Evolutionary conservation across 2,797 vertebrate species (phyloP).

Genomic region (Typhlichthys subterraneus): DNA sequence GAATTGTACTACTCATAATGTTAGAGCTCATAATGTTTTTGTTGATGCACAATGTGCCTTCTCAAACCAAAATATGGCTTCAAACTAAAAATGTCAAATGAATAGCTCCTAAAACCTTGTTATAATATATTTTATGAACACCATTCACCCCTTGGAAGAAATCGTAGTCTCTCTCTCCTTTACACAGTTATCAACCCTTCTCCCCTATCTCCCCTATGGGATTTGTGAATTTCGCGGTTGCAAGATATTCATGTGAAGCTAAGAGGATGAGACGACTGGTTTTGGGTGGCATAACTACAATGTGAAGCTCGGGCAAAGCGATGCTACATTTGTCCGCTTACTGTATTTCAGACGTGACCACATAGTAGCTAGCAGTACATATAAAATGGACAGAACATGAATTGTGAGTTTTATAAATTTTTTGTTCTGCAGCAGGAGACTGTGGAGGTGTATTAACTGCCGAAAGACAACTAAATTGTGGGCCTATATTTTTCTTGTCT

Average conservation of each 20-base stretch:
- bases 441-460: slow-evolving; percentile 29
- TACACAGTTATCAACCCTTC: slow-evolving; percentile 10
- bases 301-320: slow-evolving; percentile 16
- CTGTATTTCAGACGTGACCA: slow-evolving; percentile 58
- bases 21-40: too few relatives aligned
- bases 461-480: slow-evolving; percentile 12
- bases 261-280: slow-evolving; percentile 3
- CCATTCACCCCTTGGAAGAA: slow-evolving; percentile 8
- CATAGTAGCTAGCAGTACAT: slow-evolving; percentile 46
- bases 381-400: too few relatives aligned
- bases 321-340: slow-evolving; percentile 54
- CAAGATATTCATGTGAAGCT: slow-evolving; percentile 17
- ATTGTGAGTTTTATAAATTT: not conserved
- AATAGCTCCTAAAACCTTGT: not conserved
- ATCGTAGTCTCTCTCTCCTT: slow-evolving; percentile 25
- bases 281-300: slow-evolving; percentile 38
- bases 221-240: slow-evolving; percentile 3
- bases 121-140: not conserved
- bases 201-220: slow-evolving; percentile 16
- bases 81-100: slow-evolving; percentile 5
- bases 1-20: too few relatives aligned
- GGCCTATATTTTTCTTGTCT: slow-evolving; percentile 4
- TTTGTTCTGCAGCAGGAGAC: slow-evolving; percentile 19
- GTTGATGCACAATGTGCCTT: not conserved
- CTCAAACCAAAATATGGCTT: slow-evolving; percentile 1